Evolutionary conservation across 2,888 invertebrate genomes (phyloP), one percentile per base, ranked within the genome.

Genomic region (Diarsia mendica): DNA sequence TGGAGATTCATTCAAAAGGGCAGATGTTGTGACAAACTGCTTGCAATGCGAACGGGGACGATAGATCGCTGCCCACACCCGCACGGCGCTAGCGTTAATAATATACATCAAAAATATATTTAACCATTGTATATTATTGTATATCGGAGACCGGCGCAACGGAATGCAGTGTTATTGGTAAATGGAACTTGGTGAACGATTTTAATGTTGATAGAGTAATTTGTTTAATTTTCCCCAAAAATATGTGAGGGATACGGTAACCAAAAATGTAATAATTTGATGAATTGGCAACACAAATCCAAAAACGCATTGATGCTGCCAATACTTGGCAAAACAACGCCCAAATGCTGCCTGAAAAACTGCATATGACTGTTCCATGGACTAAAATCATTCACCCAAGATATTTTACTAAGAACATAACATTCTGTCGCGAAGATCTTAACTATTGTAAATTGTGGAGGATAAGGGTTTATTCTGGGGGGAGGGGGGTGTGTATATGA

Each of bases 381-480:
- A 15, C 28, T 65, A 66, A 67, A 71, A 46, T 1, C 65, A 44
- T 60, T 46, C 18, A 28, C 11, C 13, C n/a, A 11, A 20, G 13
- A 55, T 48, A 53, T 79, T 55, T 79, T 80, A 82, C 69, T 75
- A 77, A 79, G 76, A 92, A 94, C 91, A 94, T 80, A 80, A 91
- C 93, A 93, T 86, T 95, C 89, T 95, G 90, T 69, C 81, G 44
- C 72, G 68, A 0, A 81, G 69, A 79, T 77, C 93, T 89, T 87
- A 85, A 92, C 96, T 96, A 96, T 96, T 96, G 96, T 95, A 96
- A 85, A 92, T 91, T 95, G 83, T 96, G 96, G 96, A 96, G 96
- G 96, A 95, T 71, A 87, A 79, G 82, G 91, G 93, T 93, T 90
- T 72, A 79, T 78, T 76, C 70, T 83, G 89, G 91, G 91, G 88